phyloP scores from a whole-genome alignment of 2,797 vertebrate species.

The Todus mexicanus region DNA sequence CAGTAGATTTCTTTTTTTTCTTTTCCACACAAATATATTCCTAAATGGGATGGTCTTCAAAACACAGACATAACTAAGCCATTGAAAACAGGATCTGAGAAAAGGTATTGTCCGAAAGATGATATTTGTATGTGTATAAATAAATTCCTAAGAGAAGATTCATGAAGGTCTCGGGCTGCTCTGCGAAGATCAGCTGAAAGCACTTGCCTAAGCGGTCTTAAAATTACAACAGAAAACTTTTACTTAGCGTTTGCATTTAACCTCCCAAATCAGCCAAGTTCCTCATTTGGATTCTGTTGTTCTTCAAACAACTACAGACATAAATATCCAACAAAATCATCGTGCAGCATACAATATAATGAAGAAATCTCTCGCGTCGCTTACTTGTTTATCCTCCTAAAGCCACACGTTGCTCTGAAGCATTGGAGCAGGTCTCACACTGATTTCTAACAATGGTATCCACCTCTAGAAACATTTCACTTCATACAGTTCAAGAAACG shows the following conservation, averaged over 20 bases:
- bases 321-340: not conserved
- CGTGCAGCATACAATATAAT: not conserved
- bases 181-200: not conserved
- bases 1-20: not conserved
- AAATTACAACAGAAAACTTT: not conserved
- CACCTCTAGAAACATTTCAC: not conserved
- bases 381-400: not conserved
- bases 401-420: not conserved
- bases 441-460: not conserved
- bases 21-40: not conserved
- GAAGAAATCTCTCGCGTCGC: not conserved
- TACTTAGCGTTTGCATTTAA: not conserved
- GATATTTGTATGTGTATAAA: not conserved
- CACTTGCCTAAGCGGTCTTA: not conserved
- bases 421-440: not conserved
- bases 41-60: not conserved
- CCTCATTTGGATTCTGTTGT: not conserved
- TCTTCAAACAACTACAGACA: not conserved
- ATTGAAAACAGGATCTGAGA: not conserved
- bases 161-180: not conserved
- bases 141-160: not conserved
- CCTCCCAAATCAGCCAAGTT: not conserved
- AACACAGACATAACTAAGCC: not conserved
- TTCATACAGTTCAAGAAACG: not conserved
- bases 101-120: not conserved